A percentile compares a stretch with the other conserved stretches of the same genome.
Evolutionary conservation across 2,888 invertebrate genomes (phyloP).

Genomic region (Mayetiola destructor): DNA sequence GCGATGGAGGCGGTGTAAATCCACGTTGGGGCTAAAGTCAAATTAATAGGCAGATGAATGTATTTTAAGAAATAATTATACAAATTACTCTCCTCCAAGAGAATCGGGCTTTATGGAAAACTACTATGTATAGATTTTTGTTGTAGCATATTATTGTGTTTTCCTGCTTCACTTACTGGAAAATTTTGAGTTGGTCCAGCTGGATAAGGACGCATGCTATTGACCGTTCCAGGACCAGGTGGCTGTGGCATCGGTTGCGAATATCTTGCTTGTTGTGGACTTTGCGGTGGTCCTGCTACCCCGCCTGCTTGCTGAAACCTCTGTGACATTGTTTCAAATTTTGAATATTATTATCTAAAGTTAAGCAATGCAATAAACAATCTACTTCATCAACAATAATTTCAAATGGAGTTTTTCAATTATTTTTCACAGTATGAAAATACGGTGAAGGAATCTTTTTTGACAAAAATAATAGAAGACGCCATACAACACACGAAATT

Average conservation of each 20-base stretch:
- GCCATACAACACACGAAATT: conserved; percentile 1
- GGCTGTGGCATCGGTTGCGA: conserved; percentile 29
- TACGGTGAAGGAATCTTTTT: not conserved
- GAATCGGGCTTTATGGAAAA: not conserved
- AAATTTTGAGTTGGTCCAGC: conserved; percentile 50
- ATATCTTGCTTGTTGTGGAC: conserved; percentile 31
- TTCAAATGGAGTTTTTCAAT: not conserved
- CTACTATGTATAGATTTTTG: not conserved
- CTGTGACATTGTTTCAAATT: conserved; percentile 19
- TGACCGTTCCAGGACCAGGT: conserved; percentile 22
- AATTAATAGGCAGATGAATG: no score
- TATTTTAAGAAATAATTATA: conserved; percentile 1
- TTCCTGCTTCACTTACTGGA: conserved; percentile 43
- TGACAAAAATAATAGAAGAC: not conserved
- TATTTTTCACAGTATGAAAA: no score
- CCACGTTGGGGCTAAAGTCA: conserved; percentile 45
- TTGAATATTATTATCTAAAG: not conserved
- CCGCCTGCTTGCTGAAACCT: conserved; percentile 20
- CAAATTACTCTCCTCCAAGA: conserved; percentile 4
- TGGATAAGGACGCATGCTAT: conserved; percentile 29
- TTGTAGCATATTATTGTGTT: conserved; percentile 7
- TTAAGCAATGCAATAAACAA: not conserved
- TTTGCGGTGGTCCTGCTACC: conserved; percentile 23
- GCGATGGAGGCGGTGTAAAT: conserved; percentile 50
- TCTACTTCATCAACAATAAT: not conserved